phyloP scores from a whole-genome alignment of 2,888 invertebrate species.

The Latrodectus elegans region DNA sequence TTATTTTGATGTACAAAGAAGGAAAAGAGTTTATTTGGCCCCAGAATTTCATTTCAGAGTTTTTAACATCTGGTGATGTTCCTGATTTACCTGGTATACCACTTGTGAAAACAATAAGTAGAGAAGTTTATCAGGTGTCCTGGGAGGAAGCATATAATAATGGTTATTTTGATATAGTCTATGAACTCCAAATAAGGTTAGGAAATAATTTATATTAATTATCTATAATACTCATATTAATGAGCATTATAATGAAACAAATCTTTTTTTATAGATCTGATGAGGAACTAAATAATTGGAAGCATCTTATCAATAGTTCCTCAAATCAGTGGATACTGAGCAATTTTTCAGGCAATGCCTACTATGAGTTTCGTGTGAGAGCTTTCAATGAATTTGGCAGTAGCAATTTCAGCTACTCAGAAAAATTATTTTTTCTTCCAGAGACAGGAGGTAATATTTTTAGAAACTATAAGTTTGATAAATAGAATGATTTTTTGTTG shows the following conservation, averaged over 20 bases:
- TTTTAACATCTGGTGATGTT: slow-evolving; percentile 81
- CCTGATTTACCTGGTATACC: slow-evolving; percentile 88
- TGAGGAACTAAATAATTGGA: slow-evolving; percentile 72
- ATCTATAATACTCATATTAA: too few relatives aligned
- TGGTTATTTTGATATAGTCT: slow-evolving; percentile 68
- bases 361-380: slow-evolving; percentile 84
- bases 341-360: slow-evolving; percentile 80
- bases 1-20: slow-evolving; percentile 80
- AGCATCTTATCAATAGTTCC: slow-evolving; percentile 73
- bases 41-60: slow-evolving; percentile 82
- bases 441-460: slow-evolving; percentile 72
- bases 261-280: slow-evolving; percentile 30
- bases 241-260: background rate
- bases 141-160: slow-evolving; percentile 80
- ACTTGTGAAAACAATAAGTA: slow-evolving; percentile 83
- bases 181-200: slow-evolving; percentile 79
- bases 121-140: slow-evolving; percentile 84
- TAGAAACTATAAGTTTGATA: too few relatives aligned
- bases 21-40: slow-evolving; percentile 84
- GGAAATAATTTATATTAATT: background rate
- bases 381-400: slow-evolving; percentile 88
- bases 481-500: too few relatives aligned
- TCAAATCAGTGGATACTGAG: slow-evolving; percentile 88
- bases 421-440: slow-evolving; percentile 80
- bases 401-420: slow-evolving; percentile 84